Evolutionary conservation across 2,113 vertebrate genomes (phyloP).

Genomic region (Pangasianodon gigas): DNA sequence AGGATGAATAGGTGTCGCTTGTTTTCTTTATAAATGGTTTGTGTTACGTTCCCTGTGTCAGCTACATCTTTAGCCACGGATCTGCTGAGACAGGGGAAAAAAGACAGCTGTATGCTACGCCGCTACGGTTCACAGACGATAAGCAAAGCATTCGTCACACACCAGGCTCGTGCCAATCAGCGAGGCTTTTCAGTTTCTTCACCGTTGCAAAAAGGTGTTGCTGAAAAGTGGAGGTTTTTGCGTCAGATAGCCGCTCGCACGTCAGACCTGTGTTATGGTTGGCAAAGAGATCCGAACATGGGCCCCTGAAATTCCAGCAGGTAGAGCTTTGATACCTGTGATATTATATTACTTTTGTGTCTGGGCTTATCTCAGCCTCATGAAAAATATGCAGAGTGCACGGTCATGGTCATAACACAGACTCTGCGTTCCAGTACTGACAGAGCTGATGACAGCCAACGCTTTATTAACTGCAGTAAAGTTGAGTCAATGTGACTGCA

Average conservation of each 20-base stretch:
- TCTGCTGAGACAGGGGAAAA: background rate
- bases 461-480: background rate
- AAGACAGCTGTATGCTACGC: background rate
- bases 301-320: slow-evolving; percentile 16
- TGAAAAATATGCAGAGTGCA: slow-evolving; percentile 1
- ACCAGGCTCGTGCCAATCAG: slow-evolving; percentile 20
- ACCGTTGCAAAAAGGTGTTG: slow-evolving; percentile 42
- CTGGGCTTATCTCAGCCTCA: background rate
- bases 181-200: slow-evolving; percentile 15
- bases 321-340: slow-evolving; percentile 25
- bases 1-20: background rate
- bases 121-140: slow-evolving; percentile 8
- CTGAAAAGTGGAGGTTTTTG: slow-evolving; percentile 16
- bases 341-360: slow-evolving; percentile 12
- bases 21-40: slow-evolving; percentile 3
- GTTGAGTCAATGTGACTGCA: background rate
- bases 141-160: slow-evolving; percentile 23
- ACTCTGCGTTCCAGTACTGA: background rate
- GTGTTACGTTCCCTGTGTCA: slow-evolving; percentile 28
- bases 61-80: background rate
- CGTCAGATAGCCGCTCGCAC: slow-evolving; percentile 18
- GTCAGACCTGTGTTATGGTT: slow-evolving; percentile 35
- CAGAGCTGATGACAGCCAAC: background rate
- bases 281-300: slow-evolving; percentile 14
- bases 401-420: background rate